Conservation (phyloP, 2,888 invertebrate genomes). For the Mesorhabditis belari region DNA sequence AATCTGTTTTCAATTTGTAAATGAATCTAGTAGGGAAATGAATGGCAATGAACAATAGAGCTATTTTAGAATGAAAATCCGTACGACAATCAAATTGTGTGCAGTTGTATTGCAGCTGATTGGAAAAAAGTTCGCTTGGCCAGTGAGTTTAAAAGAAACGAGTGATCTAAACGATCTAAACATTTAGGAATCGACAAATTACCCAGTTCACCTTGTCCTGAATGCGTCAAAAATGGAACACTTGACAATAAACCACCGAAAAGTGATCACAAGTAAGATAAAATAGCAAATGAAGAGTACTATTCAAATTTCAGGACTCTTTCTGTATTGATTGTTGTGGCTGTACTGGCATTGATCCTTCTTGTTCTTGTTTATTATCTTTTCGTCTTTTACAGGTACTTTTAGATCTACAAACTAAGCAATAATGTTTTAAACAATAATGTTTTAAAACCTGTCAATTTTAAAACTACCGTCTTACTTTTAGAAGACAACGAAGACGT, state of each 20-base stretch:
- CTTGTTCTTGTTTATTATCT: conserved; percentile 3
- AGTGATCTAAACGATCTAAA: no score
- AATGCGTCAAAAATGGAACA: neutral
- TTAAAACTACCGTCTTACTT: conserved; percentile 42
- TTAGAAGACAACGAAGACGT: neutral
- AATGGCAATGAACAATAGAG: no score
- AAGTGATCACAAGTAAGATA: neutral
- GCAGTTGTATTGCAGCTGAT: conserved; percentile 49
- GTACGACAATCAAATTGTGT: conserved; percentile 31
- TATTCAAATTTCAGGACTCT: neutral
- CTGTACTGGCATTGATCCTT: conserved; percentile 1
- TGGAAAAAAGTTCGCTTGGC: conserved; percentile 40
- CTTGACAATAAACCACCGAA: neutral
- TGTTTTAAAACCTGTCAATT: conserved; percentile 11
- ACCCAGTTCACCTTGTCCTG: neutral
- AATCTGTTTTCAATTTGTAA: no score
- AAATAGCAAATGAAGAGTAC: neutral
- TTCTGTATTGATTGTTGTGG: conserved; percentile 3
- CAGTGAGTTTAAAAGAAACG: conserved; percentile 9
- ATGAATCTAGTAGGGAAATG: no score
- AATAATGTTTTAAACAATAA: neutral
- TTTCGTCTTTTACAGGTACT: conserved; percentile 9
- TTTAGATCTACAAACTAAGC: neutral
- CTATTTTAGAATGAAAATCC: neutral
- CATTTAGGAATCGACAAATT: conserved; percentile 6